Percentiles rank a stretch among this genome's conserved stretches.
Evolutionary conservation across 2,113 vertebrate genomes (phyloP).

Genomic region (Calidris pugnax): DNA sequence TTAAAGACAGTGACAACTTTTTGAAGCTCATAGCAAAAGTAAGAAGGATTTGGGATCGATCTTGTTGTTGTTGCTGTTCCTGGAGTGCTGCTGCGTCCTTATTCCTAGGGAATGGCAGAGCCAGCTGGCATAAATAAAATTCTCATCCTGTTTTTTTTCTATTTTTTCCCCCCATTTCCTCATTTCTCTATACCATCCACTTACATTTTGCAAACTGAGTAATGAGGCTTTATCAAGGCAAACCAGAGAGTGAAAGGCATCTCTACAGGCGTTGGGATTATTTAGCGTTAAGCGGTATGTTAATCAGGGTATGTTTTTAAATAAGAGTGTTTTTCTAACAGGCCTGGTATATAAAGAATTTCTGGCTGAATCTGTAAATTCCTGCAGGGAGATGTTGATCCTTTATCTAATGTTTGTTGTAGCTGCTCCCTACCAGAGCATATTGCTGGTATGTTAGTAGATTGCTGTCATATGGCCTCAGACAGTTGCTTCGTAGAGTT

Average conservation of each 20-base stretch:
- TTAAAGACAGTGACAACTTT: not conserved
- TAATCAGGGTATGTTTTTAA: not conserved
- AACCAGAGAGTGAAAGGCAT: not conserved
- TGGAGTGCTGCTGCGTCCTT: not conserved
- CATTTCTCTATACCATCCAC: not conserved
- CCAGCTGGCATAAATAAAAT: not conserved
- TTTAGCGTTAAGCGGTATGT: slow-evolving; percentile 51
- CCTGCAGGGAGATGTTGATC: slow-evolving; percentile 1
- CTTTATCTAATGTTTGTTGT: slow-evolving; percentile 39
- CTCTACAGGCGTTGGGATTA: not conserved
- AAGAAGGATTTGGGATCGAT: not conserved
- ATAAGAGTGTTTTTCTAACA: slow-evolving; percentile 4
- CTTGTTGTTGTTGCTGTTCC: not conserved
- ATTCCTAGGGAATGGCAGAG: not conserved
- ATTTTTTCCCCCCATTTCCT: not conserved
- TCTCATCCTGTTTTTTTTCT: not conserved
- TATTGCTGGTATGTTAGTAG: not conserved
- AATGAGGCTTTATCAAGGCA: not conserved
- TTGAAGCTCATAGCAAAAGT: not conserved
- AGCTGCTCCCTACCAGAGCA: not conserved
- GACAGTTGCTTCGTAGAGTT: not conserved
- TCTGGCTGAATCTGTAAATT: not conserved
- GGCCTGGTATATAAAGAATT: not conserved
- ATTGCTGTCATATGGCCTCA: not conserved
- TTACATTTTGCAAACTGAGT: not conserved